phyloP scores from a whole-genome alignment of 2,888 invertebrate species.

The Coecobrya sp. region DNA sequence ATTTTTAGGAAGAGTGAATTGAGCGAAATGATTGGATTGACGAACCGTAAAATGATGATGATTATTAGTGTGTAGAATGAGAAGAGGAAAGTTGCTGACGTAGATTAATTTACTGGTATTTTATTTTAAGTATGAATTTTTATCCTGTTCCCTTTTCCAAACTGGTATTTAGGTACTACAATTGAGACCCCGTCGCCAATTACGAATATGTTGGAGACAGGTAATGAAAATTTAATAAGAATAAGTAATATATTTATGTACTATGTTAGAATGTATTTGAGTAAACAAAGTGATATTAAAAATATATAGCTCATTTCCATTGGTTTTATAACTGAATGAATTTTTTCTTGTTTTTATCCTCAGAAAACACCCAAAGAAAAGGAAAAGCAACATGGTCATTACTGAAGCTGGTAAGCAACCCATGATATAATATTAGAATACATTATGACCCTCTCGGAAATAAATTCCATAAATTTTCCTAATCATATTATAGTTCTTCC shows the following conservation, averaged over 20 bases:
- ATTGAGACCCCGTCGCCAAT: conserved; percentile 85
- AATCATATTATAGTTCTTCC: too few relatives aligned
- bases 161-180: conserved; percentile 82
- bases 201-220: conserved; percentile 83
- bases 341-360: conserved; percentile 77
- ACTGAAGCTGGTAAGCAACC: conserved; percentile 88
- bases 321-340: neutral
- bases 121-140: too few relatives aligned
- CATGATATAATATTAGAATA: too few relatives aligned
- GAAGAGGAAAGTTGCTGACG: conserved; percentile 12
- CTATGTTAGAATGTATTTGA: too few relatives aligned
- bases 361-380: conserved; percentile 87
- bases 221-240: conserved; percentile 48
- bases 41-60: neutral
- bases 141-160: too few relatives aligned
- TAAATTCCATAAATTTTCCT: too few relatives aligned
- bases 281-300: too few relatives aligned
- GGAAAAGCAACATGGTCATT: conserved; percentile 88
- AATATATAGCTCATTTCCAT: too few relatives aligned
- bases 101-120: conserved; percentile 32
- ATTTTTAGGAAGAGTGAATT: too few relatives aligned
- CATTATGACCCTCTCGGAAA: too few relatives aligned
- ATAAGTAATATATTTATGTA: too few relatives aligned
- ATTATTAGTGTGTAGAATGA: conserved; percentile 14
- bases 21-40: neutral